phyloP scores from a whole-genome alignment of 2,797 vertebrate species.

The Novumbra hubbsi region DNA sequence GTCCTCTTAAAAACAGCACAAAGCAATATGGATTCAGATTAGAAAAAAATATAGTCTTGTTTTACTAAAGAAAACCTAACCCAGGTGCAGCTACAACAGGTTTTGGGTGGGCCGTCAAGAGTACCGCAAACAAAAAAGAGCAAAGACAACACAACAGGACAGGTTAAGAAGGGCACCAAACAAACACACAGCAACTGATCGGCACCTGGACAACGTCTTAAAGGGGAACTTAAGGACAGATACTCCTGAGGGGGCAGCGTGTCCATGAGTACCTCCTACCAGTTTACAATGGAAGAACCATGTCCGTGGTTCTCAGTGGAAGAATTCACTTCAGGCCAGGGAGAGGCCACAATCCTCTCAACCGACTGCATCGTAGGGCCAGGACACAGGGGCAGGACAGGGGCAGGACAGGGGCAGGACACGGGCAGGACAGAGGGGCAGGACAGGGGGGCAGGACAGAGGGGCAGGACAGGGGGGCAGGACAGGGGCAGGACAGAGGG shows the following conservation, averaged over 20 bases:
- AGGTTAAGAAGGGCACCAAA: background rate
- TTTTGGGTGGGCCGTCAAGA: background rate
- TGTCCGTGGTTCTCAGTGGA: background rate
- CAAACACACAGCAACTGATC: background rate
- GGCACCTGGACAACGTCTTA: background rate
- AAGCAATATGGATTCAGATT: background rate
- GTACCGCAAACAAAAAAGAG: background rate
- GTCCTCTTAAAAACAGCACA: background rate
- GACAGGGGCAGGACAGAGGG: too few species aligned
- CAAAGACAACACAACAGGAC: background rate
- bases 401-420: too few species aligned
- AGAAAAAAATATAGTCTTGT: too few species aligned
- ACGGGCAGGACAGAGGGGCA: too few species aligned
- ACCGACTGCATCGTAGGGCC: background rate
- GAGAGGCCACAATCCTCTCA: background rate
- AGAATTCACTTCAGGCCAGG: background rate
- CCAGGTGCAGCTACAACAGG: background rate
- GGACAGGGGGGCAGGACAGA: too few species aligned
- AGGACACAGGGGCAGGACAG: too few species aligned
- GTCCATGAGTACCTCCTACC: background rate
- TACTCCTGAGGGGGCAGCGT: background rate
- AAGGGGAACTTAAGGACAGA: background rate
- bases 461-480: too few species aligned
- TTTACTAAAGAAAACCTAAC: background rate
- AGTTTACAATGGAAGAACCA: background rate